Evolutionary conservation across 2,888 invertebrate species (phyloP).

Genomic region (Ectropis crepuscularia): DNA sequence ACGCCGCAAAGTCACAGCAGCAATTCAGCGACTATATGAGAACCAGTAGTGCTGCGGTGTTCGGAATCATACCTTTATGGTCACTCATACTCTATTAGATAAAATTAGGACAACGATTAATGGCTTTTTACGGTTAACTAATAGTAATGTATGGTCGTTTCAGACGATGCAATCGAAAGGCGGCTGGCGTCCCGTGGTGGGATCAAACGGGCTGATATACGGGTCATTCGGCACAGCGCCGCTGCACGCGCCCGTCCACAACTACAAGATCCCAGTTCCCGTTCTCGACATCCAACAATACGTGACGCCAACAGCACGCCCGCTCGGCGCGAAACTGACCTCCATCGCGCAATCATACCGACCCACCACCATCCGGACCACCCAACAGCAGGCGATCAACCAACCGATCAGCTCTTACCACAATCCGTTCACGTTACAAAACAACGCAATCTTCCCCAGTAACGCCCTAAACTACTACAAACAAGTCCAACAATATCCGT

Average conservation of each 20-base stretch:
- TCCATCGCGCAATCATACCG: slow-evolving; percentile 79
- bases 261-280: slow-evolving; percentile 71
- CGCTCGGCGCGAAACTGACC: slow-evolving; percentile 71
- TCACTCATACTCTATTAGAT: no score
- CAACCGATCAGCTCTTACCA: slow-evolving; percentile 79
- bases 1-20: no score
- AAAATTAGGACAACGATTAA: no score
- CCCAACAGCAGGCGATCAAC: slow-evolving; percentile 59
- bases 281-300: slow-evolving; percentile 63
- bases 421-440: slow-evolving; percentile 73
- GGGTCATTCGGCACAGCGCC: slow-evolving; percentile 66
- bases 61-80: no score
- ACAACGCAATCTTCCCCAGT: slow-evolving; percentile 53
- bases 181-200: slow-evolving; percentile 86
- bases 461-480: slow-evolving; percentile 71
- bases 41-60: no score
- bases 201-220: slow-evolving; percentile 71
- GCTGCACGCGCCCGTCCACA: slow-evolving; percentile 60
- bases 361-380: slow-evolving; percentile 70
- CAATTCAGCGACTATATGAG: no score
- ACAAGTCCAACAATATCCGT: slow-evolving; percentile 72
- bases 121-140: not conserved
- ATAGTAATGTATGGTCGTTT: slow-evolving; percentile 44
- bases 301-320: slow-evolving; percentile 60
- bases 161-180: slow-evolving; percentile 82